Evolutionary conservation across 2,888 invertebrate species (phyloP).

Genomic region (Synanthedon andrenaeformis): DNA sequence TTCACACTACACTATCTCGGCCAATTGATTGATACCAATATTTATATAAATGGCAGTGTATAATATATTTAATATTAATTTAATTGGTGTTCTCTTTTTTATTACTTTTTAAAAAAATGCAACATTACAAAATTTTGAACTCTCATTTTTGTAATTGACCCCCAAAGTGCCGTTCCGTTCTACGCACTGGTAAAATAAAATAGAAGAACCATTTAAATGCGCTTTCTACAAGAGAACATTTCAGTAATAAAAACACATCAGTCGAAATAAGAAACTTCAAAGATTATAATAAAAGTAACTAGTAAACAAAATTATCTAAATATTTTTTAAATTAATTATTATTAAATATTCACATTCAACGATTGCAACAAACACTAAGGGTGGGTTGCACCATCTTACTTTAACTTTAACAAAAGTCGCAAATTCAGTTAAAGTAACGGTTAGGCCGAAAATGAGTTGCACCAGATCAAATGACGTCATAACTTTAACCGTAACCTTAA

Average conservation of each 20-base stretch:
- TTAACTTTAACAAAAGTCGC: no score
- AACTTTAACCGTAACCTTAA: no score
- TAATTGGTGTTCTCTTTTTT: constrained; percentile 19
- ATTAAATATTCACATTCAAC: no score
- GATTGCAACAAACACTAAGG: no score
- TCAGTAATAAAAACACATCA: not conserved
- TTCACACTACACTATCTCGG: constrained; percentile 17
- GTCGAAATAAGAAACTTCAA: not conserved
- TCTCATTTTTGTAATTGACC: constrained; percentile 8
- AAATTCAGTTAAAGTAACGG: no score
- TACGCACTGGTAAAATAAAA: not conserved
- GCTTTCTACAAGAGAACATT: not conserved
- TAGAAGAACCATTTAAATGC: not conserved
- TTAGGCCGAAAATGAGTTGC: no score
- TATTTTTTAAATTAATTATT: not conserved
- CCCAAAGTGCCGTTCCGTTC: not conserved
- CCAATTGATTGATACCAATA: constrained; percentile 16
- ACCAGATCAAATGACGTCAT: no score
- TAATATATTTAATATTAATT: constrained; percentile 8
- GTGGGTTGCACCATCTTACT: no score
- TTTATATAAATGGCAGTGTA: constrained; percentile 25
- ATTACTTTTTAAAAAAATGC: constrained; percentile 1
- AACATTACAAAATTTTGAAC: constrained; percentile 5
- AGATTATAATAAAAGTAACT: not conserved
- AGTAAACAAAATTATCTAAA: not conserved